A percentile compares a stretch with the other conserved stretches of the same genome.
These are phyloP conservation scores for Gadus macrocephalus DNA, from an alignment of 2,113 vertebrate species.

Conservation along the genomic window DNA sequence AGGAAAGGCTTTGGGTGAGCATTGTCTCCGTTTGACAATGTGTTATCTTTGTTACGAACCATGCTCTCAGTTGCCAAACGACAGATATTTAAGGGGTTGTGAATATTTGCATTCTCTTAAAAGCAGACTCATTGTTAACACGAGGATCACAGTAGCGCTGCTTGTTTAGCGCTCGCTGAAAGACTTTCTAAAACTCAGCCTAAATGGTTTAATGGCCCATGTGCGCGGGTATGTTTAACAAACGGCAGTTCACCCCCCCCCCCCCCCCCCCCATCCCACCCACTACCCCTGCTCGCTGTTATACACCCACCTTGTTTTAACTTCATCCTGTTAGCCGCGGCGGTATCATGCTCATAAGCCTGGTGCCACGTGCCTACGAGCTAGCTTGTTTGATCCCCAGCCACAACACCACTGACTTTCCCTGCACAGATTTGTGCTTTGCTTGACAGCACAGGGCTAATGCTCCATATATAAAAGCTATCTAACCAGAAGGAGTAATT, in stretches of 20 bases:
- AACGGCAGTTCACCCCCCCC: neutral
- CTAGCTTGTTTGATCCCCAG: conserved; percentile 18
- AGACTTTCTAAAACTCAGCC: too few species aligned
- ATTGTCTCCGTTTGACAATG: conserved; percentile 11
- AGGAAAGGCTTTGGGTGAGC: neutral
- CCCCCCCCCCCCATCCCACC: too few species aligned
- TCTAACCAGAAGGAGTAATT: conserved; percentile 34
- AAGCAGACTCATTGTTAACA: too few species aligned
- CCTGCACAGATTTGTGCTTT: conserved; percentile 13
- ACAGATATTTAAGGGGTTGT: neutral
- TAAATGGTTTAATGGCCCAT: neutral
- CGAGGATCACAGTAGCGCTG: too few species aligned
- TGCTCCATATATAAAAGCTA: conserved; percentile 41
- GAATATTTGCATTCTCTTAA: neutral
- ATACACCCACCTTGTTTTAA: neutral
- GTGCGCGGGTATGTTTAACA: conserved; percentile 4
- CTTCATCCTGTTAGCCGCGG: conserved; percentile 11
- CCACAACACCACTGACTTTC: conserved; percentile 21
- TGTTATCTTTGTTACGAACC: conserved; percentile 17
- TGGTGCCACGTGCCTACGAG: conserved; percentile 17
- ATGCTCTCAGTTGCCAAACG: neutral
- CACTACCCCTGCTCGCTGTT: neutral
- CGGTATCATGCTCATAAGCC: conserved; percentile 35
- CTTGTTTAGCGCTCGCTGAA: too few species aligned
- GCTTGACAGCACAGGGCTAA: conserved; percentile 48